These are phyloP conservation scores for Sipha flava DNA, from an alignment of 1,140 invertebrate species.

Conservation along the genomic window DNA sequence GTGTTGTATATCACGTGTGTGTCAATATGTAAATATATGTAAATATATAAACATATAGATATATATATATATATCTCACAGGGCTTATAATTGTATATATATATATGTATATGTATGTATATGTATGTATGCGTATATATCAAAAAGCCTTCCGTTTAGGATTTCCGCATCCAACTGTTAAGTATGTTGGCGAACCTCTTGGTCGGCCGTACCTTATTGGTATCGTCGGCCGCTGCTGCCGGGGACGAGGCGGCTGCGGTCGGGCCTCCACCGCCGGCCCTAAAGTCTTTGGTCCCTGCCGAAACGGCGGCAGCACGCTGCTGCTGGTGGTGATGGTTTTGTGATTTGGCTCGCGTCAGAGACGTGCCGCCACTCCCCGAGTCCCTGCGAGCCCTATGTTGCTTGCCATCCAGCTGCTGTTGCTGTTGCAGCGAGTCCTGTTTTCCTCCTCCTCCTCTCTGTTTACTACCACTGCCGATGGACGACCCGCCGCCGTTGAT, in stretches of 20 bases:
- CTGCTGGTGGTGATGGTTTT: not conserved
- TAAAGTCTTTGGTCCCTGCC: not conserved
- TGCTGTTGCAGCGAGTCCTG: not conserved
- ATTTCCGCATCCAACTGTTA: slow-evolving; percentile 32
- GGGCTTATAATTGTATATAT: not conserved
- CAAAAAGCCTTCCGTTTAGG: slow-evolving; percentile 28
- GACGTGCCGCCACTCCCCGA: not conserved
- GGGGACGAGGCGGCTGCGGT: not conserved
- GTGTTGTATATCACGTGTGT: too few relatives aligned
- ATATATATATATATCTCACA: too few relatives aligned
- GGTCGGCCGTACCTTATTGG: slow-evolving; percentile 34
- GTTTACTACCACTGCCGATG: not conserved
- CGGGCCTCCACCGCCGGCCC: not conserved
- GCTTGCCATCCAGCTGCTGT: not conserved
- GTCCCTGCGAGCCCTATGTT: not conserved
- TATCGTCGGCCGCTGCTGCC: not conserved
- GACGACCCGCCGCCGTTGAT: slow-evolving; percentile 7
- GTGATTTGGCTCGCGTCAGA: not conserved
- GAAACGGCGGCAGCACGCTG: not conserved
- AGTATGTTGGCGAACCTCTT: slow-evolving; percentile 31
- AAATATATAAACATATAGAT: too few relatives aligned
- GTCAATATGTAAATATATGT: too few relatives aligned
- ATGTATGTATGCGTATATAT: not conserved
- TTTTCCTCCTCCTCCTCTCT: not conserved
- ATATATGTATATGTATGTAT: not conserved